Percentiles rank a stretch among this genome's conserved stretches.
phyloP scores from a whole-genome alignment of 2,113 vertebrate genomes.

The Ranitomeya variabilis region DNA sequence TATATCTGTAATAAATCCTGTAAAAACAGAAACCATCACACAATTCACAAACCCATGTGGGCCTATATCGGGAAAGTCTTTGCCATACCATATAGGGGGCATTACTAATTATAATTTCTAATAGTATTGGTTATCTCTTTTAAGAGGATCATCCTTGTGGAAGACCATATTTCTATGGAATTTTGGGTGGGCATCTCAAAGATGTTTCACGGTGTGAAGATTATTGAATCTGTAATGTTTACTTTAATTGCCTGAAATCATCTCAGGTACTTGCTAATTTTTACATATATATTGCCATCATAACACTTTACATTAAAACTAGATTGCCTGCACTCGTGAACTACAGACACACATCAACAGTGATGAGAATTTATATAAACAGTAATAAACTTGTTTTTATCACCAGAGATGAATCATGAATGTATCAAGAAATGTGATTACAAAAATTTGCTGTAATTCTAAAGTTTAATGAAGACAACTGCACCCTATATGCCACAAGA shows the following conservation, averaged over 20 bases:
- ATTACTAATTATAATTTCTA: too few relatives aligned
- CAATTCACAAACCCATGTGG: too few relatives aligned
- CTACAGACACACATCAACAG: background rate
- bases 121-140: background rate
- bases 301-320: constrained; percentile 13
- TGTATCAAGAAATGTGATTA: background rate
- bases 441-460: background rate
- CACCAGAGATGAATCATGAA: background rate
- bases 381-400: constrained; percentile 2
- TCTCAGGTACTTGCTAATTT: background rate
- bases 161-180: background rate
- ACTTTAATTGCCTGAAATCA: background rate
- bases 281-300: background rate
- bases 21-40: too few relatives aligned
- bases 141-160: background rate
- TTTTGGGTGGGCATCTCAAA: background rate
- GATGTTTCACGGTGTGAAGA: background rate
- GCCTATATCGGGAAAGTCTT: too few relatives aligned
- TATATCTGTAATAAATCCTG: too few relatives aligned
- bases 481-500: too few relatives aligned
- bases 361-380: constrained; percentile 2
- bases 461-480: background rate
- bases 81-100: too few relatives aligned
- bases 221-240: background rate
- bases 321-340: background rate